Conservation (phyloP, 1,140 invertebrate species). For the Parasteatoda tepidariorum region DNA sequence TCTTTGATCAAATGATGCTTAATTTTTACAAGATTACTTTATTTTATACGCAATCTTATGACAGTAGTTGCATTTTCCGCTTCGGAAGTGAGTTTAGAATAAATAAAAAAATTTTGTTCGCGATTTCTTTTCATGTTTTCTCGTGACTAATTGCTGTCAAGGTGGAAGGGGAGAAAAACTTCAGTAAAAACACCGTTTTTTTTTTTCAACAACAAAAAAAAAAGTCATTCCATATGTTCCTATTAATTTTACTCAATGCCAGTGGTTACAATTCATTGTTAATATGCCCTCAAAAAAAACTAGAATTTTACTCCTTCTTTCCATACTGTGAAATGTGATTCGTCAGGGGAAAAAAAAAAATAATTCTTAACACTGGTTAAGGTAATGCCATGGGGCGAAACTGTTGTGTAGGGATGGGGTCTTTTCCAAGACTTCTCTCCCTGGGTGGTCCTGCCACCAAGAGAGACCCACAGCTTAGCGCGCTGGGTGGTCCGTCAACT, state of each 20-base stretch:
- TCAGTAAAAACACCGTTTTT: no score
- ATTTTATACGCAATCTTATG: no score
- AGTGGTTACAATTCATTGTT: neutral
- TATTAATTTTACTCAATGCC: neutral
- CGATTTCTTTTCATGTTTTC: neutral
- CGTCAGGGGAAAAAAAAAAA: neutral
- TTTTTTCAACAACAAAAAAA: no score
- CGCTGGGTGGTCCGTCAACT: constrained; percentile 34
- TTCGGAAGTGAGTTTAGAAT: no score
- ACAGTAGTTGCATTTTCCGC: no score
- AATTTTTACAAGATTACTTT: no score
- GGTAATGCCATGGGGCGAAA: neutral
- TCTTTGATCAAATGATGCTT: no score
- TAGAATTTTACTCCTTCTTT: constrained; percentile 8
- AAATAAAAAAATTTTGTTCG: no score
- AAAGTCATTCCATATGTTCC: neutral
- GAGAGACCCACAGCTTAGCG: constrained; percentile 16
- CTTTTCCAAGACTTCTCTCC: neutral
- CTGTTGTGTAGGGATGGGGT: neutral
- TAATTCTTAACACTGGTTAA: neutral
- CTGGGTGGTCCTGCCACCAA: constrained; percentile 55
- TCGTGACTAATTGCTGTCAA: neutral
- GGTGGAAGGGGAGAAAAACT: neutral
- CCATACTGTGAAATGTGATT: constrained; percentile 5
- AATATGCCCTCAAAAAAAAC: neutral